Evolutionary conservation across 2,888 invertebrate genomes (phyloP), one percentile per base, ranked within the genome.

Genomic region (Antheraea yamamai): DNA sequence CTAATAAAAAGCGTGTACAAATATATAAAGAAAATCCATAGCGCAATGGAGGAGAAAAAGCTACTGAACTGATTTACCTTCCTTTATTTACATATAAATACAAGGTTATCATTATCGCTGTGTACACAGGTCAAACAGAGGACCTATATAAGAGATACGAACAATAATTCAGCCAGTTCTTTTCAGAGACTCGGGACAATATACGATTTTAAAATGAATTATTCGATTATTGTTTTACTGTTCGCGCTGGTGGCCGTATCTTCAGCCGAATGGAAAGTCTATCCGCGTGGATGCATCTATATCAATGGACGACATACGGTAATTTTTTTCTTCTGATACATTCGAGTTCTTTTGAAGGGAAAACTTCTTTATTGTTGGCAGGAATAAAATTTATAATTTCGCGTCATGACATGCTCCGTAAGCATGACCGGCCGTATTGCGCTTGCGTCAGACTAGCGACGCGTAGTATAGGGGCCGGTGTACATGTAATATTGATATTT

Each of bases 281-380:
- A 85, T 76, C 77, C 85, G 0, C 80, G 89, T 4, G 91, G 91
- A 0, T 91, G 91, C 51, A 84, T 85, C 10, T 91, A 87, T 35
- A 76, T 83, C 6, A 2, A 66, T 4, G 64, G 64, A 66, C 26
- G 16, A 16, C 30, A 30, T 66, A 66, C 16, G 47, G 64, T 66
- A 30, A 16, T 16, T 66, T 0, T 66, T 66, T 30, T 66, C n/a
- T 16, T 66, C 30, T 66, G 6, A 64, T 26, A 26, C 26, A 23
- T 26, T 23, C 23, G n/a, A 55, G 6, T 18, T 55, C 0, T 6
- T 30, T 30, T 30, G 30, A 30, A 30, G 30, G 30, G 30, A 30
- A 30, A 30, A 30, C 30, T 30, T 30, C 3, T 30, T 30, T 30
- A 30, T 2, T 30, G 1, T 30, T 30, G 30, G 30, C 30, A 30